Evolutionary conservation across 2,113 vertebrate species (phyloP).

Genomic region (Sebastes schlegelii): DNA sequence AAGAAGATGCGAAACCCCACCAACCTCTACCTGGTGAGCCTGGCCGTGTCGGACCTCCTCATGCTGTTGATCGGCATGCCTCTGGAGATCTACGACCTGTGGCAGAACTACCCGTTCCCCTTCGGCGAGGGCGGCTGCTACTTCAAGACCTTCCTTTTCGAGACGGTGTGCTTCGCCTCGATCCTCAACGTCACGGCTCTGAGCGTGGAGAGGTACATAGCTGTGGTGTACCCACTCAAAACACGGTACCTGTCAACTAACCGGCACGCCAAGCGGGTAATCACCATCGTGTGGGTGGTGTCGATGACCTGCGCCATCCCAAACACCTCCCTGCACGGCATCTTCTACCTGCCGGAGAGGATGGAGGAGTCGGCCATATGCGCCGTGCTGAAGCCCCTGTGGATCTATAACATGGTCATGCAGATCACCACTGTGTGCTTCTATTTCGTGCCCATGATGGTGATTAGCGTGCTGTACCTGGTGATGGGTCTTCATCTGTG

Average conservation of each 20-base stretch:
- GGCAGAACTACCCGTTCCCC: slow-evolving; percentile 87
- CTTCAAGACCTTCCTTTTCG: slow-evolving; percentile 86
- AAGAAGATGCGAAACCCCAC: slow-evolving; percentile 86
- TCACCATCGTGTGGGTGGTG: slow-evolving; percentile 76
- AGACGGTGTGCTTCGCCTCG: slow-evolving; percentile 86
- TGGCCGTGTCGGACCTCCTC: slow-evolving; percentile 83
- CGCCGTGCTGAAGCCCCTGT: slow-evolving; percentile 82
- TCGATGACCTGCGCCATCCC: slow-evolving; percentile 84
- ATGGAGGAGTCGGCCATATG: slow-evolving; percentile 84
- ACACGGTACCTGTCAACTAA: slow-evolving; percentile 83
- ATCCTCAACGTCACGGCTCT: slow-evolving; percentile 86
- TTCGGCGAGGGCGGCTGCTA: slow-evolving; percentile 84
- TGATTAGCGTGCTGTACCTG: slow-evolving; percentile 84
- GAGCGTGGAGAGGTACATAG: slow-evolving; percentile 85
- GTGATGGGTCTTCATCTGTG: slow-evolving; percentile 82
- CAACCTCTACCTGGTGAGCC: slow-evolving; percentile 85
- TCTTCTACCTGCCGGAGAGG: slow-evolving; percentile 81
- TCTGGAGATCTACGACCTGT: slow-evolving; percentile 85
- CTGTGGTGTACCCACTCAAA: slow-evolving; percentile 85
- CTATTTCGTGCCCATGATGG: slow-evolving; percentile 83
- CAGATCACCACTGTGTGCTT: slow-evolving; percentile 86
- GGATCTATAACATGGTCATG: slow-evolving; percentile 87
- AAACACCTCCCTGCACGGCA: slow-evolving; percentile 84
- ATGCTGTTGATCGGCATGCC: slow-evolving; percentile 86
- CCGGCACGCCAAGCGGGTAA: slow-evolving; percentile 81